Evolutionary conservation across 2,113 vertebrate species (phyloP).

Genomic region (Ondatra zibethicus): DNA sequence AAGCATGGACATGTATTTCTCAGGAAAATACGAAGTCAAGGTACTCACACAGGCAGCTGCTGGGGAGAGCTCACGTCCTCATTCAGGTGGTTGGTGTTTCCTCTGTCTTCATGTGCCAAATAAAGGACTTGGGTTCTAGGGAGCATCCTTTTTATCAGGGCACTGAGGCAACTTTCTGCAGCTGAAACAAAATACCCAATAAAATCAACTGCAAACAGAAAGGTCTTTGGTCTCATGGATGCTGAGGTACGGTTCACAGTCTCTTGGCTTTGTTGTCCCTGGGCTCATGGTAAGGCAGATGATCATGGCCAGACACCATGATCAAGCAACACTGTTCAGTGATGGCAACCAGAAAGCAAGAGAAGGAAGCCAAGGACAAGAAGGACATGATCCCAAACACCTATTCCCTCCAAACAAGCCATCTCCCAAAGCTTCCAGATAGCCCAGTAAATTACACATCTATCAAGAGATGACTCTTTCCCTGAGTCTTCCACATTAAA

Average conservation of each 20-base stretch:
- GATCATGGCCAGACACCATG: no score
- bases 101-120: background rate
- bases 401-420: no score
- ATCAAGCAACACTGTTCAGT: background rate
- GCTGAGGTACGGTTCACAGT: background rate
- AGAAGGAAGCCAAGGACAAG: background rate
- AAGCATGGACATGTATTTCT: background rate
- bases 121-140: background rate
- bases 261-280: background rate
- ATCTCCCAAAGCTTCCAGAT: background rate
- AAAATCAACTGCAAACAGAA: no score
- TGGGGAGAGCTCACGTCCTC: background rate
- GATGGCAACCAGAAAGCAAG: background rate
- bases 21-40: background rate
- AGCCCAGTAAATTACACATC: background rate
- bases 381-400: background rate
- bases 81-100: background rate
- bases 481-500: background rate
- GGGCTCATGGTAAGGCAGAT: background rate
- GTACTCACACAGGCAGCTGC: background rate
- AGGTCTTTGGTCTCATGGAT: background rate
- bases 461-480: background rate
- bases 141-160: background rate
- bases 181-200: background rate
- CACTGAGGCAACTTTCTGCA: background rate